Evolutionary conservation across 1,140 invertebrate genomes (phyloP), one percentile per base, ranked within the genome.

Genomic region (Hypothenemus hampei): DNA sequence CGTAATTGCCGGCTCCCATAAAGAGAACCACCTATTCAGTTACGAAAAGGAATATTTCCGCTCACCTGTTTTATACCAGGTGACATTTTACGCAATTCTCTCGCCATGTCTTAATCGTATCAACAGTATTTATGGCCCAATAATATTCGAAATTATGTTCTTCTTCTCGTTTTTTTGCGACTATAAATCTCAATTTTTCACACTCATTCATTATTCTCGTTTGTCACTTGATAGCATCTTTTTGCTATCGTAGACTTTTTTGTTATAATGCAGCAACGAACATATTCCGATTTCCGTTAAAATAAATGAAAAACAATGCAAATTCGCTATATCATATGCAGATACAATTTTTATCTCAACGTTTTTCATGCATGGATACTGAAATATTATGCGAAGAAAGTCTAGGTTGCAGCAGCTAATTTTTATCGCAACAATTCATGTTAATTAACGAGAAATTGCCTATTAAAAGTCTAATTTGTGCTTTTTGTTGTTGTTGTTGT

Each of bases 31-130:
- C 15, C 16, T 16, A 7, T 37, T 37, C 35, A 16, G 35, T 37
- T 37, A 37, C 15, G 35, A 37, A 43, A 11, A 43, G 40, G 21
- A 43, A 24, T 35, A 41, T 31, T 51, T 51, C 48, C 48, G 48
- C 26, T 51, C 48, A 51, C 48, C 48, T 51, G 48, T 40, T 23
- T 39, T 5, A 10, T 23, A 13, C 23, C 37, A 39, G 48, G 48
- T 40, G 35, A 51, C 36, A 51, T 40, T 26, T 51, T 26, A 23
- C 31, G 21, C 13, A 31, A 51, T 40, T 18, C 18, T 39, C 26
- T 15, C 26, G 26, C 26, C 31, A 15, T 43, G 18, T 21, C 40
- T 43, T n/a, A n/a, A n/a, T n/a, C n/a, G n/a, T n/a, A n/a, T n/a
- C n/a, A n/a, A n/a, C n/a, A n/a, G n/a, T n/a, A n/a, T n/a, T n/a